Conservation (phyloP, 1,140 invertebrate genomes). For the Drosophila sulfurigaster region DNA sequence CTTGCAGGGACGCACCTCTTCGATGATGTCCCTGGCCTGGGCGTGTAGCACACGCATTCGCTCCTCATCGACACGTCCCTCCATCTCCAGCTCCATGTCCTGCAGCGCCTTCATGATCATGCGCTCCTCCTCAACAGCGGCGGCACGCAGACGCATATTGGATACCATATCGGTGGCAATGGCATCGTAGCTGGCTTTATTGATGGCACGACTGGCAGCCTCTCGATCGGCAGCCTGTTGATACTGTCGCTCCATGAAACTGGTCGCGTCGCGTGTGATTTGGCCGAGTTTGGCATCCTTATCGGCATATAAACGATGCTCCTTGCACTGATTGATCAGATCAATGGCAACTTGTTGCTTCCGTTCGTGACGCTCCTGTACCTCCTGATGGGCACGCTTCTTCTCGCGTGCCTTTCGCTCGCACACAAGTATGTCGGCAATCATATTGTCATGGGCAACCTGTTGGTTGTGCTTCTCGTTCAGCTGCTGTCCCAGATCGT, state of each 20-base stretch:
- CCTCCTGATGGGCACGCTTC: constrained; percentile 18
- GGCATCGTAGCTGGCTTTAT: constrained; percentile 10
- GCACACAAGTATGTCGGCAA: constrained; percentile 49
- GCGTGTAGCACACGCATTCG: constrained; percentile 55
- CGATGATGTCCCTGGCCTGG: constrained; percentile 43
- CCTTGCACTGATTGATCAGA: constrained; percentile 48
- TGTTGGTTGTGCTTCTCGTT: constrained; percentile 38
- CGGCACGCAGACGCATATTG: constrained; percentile 7
- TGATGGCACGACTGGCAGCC: not conserved
- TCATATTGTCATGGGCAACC: constrained; percentile 51
- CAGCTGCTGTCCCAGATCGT: constrained; percentile 41
- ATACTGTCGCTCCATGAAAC: constrained; percentile 64
- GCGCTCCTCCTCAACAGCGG: constrained; percentile 40
- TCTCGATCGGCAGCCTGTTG: constrained; percentile 3
- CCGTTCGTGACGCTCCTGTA: constrained; percentile 15
- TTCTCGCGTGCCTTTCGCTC: constrained; percentile 52
- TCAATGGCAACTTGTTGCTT: constrained; percentile 55
- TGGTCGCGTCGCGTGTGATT: constrained; percentile 40
- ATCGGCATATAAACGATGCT: constrained; percentile 52
- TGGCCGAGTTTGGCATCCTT: constrained; percentile 26
- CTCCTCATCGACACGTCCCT: constrained; percentile 45
- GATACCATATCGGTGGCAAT: constrained; percentile 21
- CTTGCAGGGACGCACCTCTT: constrained; percentile 38
- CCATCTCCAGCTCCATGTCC: constrained; percentile 46
- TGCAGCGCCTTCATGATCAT: constrained; percentile 24